Base-by-base conservation (phyloP, 1,140 invertebrate genomes). In the Drosophila watanabei region DNA sequence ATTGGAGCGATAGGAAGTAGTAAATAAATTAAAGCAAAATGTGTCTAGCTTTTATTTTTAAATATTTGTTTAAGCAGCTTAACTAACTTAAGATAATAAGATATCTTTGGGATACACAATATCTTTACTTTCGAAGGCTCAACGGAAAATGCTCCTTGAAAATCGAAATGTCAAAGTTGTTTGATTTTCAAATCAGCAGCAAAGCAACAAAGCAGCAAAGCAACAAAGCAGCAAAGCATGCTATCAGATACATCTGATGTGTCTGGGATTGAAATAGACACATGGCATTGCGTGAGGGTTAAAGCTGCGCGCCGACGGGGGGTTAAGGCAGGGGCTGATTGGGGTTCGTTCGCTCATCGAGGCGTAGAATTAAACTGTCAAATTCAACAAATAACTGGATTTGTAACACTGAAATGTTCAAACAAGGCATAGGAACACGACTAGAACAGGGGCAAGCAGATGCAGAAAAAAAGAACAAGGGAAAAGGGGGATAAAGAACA, bases 281-380 rank as follows among this genome's bases (percentile, higher is more conserved):
- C 68, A 85, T 64, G 70, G 63, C 68, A 60, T 62, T 73, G 75
- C 64, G 64, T 78, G 59, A 33, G 54, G 60, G 18, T 73, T 70
- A 35, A 57, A 49, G 65, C 54, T n/a, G 0, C 24, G 24, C 48
- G 14, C 48, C 20, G 24, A 28, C 0, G 46, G 48, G 45, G 48
- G 48, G 48, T n/a, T 51, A 30, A 51, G 28, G 48, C 28, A 14
- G 41, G 57, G 71, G 7, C 30, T 49, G 63, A 66, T 65, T 68
- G 46, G 48, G 46, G 41, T 60, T 75, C 35, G 18, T 49, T 48
- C 68, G 85, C 68, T 91, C 88, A 91, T 65, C 82, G 88, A 91
- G 85, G 88, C 88, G 84, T 91, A 85, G 88, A 91, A 91, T 91
- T 91, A 84, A 91, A 91, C 88, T 91, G 88, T 91, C 88, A 91